Evolutionary conservation across 2,888 invertebrate genomes (phyloP), one percentile per base, ranked within the genome.

Genomic region (Auanema sp.): DNA sequence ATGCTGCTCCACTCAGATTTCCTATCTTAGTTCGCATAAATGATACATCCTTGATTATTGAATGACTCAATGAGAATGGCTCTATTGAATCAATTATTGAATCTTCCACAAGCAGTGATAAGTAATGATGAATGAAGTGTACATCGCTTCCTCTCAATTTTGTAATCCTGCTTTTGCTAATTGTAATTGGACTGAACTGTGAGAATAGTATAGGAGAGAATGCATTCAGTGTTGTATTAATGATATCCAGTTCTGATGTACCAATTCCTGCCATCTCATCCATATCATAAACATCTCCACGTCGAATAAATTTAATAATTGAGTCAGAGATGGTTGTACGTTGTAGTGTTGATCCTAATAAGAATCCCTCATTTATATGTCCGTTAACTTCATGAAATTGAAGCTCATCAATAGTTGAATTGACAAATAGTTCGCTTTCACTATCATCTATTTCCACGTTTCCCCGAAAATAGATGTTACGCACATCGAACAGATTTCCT

Each of bases 391-490:
- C 60, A 43, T 60, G 54, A 18, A 60, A 16, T 12, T 54, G 40
- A n/a, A 60, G 47, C 47, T 60, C 60, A 11, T 41, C 54, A n/a
- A 60, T 16, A 10, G 54, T 50, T 4, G 54, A 54, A 47, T 60
- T 60, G 18, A 21, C 54, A 47, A 60, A 60, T 16, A 60, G 40
- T 47, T 53, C 44, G 16, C 53, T 55, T 47, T 60, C 60, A 14
- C 33, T 18, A 10, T 53, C 53, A 21, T 40, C 54, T 12, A 60
- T 60, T 54, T 47, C 23, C 5, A 60, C 33, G 2, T 41, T 55
- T 10, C 60, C 60, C 8, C 60, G 60, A 55, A 60, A 60, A 24
- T 50, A 60, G 5, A 55, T n/a, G 47, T 60, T 53, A n/a, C 54
- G 24, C 2, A 55, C 43, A 23, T 60, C 50, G 14, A 21, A 16